These are phyloP conservation scores for Chionodraco myersi DNA, from an alignment of 2,113 vertebrate species.

Conservation along the genomic window DNA sequence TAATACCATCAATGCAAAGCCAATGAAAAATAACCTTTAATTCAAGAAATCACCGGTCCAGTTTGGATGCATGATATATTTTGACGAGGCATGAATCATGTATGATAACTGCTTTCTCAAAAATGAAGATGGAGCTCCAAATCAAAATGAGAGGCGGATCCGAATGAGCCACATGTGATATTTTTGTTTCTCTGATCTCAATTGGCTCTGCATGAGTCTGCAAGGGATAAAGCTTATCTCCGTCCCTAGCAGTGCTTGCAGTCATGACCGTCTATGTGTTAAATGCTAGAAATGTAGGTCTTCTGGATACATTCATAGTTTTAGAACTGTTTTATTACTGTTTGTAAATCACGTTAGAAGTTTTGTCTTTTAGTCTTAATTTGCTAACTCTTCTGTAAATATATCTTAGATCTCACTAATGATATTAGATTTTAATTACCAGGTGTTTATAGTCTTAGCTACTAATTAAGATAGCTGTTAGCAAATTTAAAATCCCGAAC, in stretches of 20 bases:
- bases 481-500: slow-evolving; percentile 22
- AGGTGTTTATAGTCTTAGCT: background rate
- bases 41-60: slow-evolving; percentile 30
- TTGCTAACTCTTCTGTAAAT: background rate
- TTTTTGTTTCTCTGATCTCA: slow-evolving; percentile 18
- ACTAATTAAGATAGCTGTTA: background rate
- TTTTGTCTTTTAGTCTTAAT: background rate
- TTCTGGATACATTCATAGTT: background rate
- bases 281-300: background rate
- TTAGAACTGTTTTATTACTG: background rate
- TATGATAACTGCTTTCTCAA: slow-evolving; percentile 7
- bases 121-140: background rate
- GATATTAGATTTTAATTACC: background rate
- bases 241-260: slow-evolving; percentile 82
- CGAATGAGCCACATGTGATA: background rate
- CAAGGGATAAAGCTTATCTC: slow-evolving; percentile 2
- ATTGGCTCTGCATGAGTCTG: slow-evolving; percentile 9
- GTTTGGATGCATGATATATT: slow-evolving; percentile 7
- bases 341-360: background rate
- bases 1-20: slow-evolving; percentile 47
- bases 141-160: slow-evolving; percentile 26
- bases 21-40: slow-evolving; percentile 9
- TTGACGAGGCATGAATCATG: slow-evolving; percentile 19
- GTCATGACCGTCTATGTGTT: background rate
- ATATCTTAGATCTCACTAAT: background rate